phyloP scores from a whole-genome alignment of 2,797 vertebrate species.

The Pygocentrus nattereri region DNA sequence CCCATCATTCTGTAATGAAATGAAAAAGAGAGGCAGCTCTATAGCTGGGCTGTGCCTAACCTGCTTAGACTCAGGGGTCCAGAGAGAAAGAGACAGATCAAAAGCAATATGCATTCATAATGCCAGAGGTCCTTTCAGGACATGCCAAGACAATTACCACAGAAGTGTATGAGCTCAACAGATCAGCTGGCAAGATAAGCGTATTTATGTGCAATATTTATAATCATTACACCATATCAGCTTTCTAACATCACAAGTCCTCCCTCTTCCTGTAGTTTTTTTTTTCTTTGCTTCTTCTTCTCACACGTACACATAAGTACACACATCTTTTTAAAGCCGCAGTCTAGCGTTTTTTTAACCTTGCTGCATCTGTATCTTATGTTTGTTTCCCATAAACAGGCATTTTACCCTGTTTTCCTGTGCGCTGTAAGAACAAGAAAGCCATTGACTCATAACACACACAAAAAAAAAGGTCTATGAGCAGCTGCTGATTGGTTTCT shows the following conservation, averaged over 20 bases:
- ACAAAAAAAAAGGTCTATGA: neutral
- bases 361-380: neutral
- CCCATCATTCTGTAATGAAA: slow-evolving; percentile 40
- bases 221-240: slow-evolving; percentile 8
- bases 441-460: too few species aligned
- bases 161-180: neutral
- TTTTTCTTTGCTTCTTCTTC: neutral
- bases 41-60: slow-evolving; percentile 29
- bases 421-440: too few species aligned
- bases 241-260: neutral
- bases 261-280: slow-evolving; percentile 7
- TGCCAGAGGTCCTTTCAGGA: slow-evolving; percentile 16
- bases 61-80: neutral
- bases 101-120: neutral
- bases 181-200: neutral
- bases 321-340: neutral
- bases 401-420: too few species aligned
- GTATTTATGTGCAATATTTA: slow-evolving; percentile 20
- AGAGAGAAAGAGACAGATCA: neutral
- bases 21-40: slow-evolving; percentile 26
- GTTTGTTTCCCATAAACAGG: neutral
- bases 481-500: neutral
- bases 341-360: neutral
- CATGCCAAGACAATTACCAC: neutral
- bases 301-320: neutral